Conservation (phyloP, 2,113 vertebrate species). For the Xiphias gladius region DNA sequence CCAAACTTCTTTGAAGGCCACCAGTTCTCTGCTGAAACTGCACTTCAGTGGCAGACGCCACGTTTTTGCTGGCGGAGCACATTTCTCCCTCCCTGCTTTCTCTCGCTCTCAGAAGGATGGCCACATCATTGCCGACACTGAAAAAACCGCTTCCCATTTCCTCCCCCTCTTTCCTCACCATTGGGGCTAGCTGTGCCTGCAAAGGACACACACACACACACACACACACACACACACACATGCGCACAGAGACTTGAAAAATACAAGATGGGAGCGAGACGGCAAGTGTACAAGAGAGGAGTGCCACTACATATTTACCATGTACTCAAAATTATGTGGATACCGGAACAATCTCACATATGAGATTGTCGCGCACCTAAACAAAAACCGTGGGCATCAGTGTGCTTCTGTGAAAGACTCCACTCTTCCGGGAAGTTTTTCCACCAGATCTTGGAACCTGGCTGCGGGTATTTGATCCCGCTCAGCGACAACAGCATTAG, state of each 20-base stretch:
- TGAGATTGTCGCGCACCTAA: background rate
- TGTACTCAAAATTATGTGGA: background rate
- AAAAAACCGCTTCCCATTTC: conserved; percentile 61
- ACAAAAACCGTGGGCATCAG: background rate
- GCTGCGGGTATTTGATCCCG: background rate
- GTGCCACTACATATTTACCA: background rate
- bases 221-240: background rate
- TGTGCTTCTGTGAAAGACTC: background rate
- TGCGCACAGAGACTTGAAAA: background rate
- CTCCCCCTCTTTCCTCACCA: conserved; percentile 26
- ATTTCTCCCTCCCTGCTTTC: conserved; percentile 66
- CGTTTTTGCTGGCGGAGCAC: conserved; percentile 78
- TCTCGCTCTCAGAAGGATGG: conserved; percentile 71
- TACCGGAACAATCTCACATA: background rate
- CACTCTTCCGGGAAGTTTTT: background rate
- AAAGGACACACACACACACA: conserved; percentile 29
- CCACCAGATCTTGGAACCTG: background rate
- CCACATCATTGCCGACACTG: conserved; percentile 72
- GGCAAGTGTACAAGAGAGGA: background rate
- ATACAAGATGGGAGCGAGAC: background rate
- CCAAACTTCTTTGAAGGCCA: conserved; percentile 80
- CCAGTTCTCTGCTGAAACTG: conserved; percentile 83
- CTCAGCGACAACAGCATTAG: background rate
- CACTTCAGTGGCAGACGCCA: conserved; percentile 78
- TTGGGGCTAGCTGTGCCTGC: conserved; percentile 47